Evolutionary conservation across 1,140 invertebrate species (phyloP), one percentile per base, ranked within the genome.

Genomic region (Pseudomyrmex dendroicus): DNA sequence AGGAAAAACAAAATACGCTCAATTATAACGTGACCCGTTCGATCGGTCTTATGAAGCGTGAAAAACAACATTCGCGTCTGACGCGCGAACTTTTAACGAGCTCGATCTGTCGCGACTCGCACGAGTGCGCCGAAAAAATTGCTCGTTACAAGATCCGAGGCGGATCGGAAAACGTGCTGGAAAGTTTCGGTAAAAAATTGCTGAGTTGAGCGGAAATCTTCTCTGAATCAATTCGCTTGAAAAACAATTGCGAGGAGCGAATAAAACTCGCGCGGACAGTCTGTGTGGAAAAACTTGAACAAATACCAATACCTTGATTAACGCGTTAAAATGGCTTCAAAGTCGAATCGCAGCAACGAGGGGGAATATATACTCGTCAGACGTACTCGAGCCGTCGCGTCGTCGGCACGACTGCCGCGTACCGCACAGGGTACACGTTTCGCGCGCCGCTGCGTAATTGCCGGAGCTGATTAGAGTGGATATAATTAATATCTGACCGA

Each of bases 401-500:
- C 35, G 35, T 35, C 54, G 13, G 17, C 64, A 15, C 13, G 44
- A 70, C 52, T 80, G 17, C 44, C 15, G 44, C 35, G 15, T 22
- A 8, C 13, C 10, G 7, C 12, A 64, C 1, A 20, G 20, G 20
- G 20, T 73, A 62, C 54, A 63, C 17, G 35, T 56, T 52, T 72
- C 56, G 59, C 44, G 52, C 67, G n/a, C 54, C 20, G 67, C 12
- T 77, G 61, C 80, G 64, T 85, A 76, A 86, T 87, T 64, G 68
- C 77, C 44, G 17, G 25, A 17, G 57, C 50, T 83, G 87, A 89
- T 85, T 87, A 87, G 78, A 87, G 48, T 15, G 70, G 50, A 44
- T 46, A 68, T 86, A 86, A 89, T 89, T 88, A 86, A 89, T 86
- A 83, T 73, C 35, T 66, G 35, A n/a, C n/a, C 25, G 72, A 88